Base-by-base conservation (phyloP, 2,113 vertebrate genomes). In the Sorex araneus region DNA sequence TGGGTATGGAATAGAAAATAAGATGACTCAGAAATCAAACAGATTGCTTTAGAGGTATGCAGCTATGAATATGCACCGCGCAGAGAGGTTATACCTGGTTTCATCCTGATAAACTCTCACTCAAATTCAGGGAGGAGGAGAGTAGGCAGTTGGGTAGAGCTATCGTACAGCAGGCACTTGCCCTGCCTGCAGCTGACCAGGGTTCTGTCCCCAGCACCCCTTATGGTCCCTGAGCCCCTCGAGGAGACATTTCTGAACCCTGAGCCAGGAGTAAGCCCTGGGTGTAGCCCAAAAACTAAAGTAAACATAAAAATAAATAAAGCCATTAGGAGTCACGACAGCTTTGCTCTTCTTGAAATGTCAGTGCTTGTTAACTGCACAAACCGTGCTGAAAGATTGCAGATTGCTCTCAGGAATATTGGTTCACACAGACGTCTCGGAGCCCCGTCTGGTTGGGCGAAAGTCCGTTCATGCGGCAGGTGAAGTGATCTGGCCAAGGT, bases 1-100 rank as follows among this genome's bases (percentile, higher is more conserved):
- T 71, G 27, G 43, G 16, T 66, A 60, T 60, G 57, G 57, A 23
- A 23, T 16, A 19, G 21, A 23, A 45, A 92, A 93, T 82, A 84
- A 69, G 2, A 43, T 18, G 21, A 92, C 83, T 86, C 36, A 40
- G 19, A 93, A 91, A 91, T 66, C n/a, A 40, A 50, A 66, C 66
- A 21, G 60, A 36, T 78, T 54, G 60, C 25, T 94, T 71, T 60
- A 79, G 43, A 90, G n/a, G 45, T 32, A 1, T 73, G 10, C 9
- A 54, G 60, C 66, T 73, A 60, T 54, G 60, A 50, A 86, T 23
- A 9, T 27, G 47, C 8, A 75, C 9, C 21, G 50, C 40, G 32
- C 50, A 76, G 93, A 91, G 32, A 73, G 50, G 13, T 79, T 71
- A 75, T 40, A n/a, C 64, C 32, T 10, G 5, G 12, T 21, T 43